phyloP scores from a whole-genome alignment of 2,888 invertebrate species.

The Idaea dimidiata region DNA sequence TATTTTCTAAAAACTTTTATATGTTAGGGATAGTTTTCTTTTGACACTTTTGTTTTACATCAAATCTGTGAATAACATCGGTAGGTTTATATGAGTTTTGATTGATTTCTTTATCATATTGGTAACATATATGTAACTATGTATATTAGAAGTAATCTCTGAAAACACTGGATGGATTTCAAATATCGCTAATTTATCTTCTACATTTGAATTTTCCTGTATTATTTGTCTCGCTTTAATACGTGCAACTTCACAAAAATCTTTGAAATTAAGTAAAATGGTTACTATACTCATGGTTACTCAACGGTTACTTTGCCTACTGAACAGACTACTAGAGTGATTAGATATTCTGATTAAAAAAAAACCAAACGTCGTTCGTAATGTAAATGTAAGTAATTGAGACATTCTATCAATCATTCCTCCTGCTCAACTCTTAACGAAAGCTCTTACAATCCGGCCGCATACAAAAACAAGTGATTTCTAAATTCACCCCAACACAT shows the following conservation, averaged over 20 bases:
- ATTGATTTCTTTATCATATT: too few species aligned
- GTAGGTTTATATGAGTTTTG: neutral
- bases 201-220: too few species aligned
- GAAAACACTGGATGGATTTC: too few species aligned
- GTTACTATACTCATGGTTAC: too few species aligned
- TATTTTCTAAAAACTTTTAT: neutral
- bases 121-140: too few species aligned
- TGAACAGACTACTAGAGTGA: neutral
- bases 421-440: conserved; percentile 65
- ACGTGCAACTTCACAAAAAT: too few species aligned
- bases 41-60: neutral
- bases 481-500: neutral
- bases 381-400: conserved; percentile 2
- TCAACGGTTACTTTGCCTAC: too few species aligned
- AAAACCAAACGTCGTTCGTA: neutral
- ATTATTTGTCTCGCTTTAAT: too few species aligned
- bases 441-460: conserved; percentile 65
- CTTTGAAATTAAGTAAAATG: too few species aligned
- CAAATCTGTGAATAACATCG: neutral
- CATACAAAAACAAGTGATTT: conserved; percentile 22
- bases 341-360: neutral
- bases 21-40: neutral
- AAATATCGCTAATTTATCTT: too few species aligned
- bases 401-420: conserved; percentile 44
- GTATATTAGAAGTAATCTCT: too few species aligned